Conservation (phyloP, 2,797 vertebrate genomes). For the Chloroceryle inda region DNA sequence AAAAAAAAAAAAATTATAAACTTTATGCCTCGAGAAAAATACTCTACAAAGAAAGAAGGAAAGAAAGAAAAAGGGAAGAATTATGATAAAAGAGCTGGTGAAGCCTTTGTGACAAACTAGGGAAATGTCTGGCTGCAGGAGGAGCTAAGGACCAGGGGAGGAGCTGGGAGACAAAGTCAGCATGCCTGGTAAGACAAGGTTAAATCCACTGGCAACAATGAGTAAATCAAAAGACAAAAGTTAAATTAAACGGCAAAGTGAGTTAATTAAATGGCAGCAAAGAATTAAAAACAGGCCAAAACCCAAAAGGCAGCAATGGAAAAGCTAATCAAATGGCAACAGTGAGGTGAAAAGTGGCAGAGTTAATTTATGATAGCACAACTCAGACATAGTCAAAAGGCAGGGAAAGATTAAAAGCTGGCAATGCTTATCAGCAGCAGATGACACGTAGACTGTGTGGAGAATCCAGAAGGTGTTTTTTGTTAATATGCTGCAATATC, state of each 20-base stretch:
- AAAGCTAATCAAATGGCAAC: constrained; percentile 53
- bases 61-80: neutral
- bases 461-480: neutral
- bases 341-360: constrained; percentile 37
- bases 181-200: neutral
- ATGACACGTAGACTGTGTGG: neutral
- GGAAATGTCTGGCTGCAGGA: neutral
- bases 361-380: constrained; percentile 52
- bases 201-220: neutral
- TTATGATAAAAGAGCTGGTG: neutral
- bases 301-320: constrained; percentile 9
- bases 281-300: constrained; percentile 35
- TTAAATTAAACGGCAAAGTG: constrained; percentile 17
- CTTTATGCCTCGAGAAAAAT: neutral
- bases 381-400: constrained; percentile 1
- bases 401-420: constrained; percentile 35
- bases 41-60: neutral
- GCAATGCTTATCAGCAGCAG: constrained; percentile 3
- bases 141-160: neutral
- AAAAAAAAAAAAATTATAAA: neutral
- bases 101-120: neutral
- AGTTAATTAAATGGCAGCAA: constrained; percentile 51
- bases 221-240: constrained; percentile 44
- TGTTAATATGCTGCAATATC: neutral
- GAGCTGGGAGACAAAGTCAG: neutral